Evolutionary conservation across 2,888 invertebrate genomes (phyloP), one percentile per base, ranked within the genome.

Genomic region (Lithodes maja): DNA sequence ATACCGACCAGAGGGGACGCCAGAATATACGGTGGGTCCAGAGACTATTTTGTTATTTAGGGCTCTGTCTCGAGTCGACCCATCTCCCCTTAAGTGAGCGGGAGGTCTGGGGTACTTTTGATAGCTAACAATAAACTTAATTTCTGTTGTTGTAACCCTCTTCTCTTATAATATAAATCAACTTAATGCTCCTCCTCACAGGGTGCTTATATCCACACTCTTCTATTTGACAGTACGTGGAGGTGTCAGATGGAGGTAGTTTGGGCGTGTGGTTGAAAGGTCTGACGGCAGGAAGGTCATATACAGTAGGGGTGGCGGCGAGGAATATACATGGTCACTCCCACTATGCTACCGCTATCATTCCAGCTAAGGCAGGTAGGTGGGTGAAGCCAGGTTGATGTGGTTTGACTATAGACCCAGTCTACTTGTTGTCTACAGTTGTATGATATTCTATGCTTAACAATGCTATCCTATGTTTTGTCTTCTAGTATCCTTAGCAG

Each of bases 191-290:
- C 15, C 68, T 61, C 68, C 7, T 7, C 49, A 33, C 49, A 78
- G 7, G 49, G 15, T n/a, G 54, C 17, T 5, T 5, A 54, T 9
- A 53, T 53, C 12, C 15, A 5, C 53, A 79, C 15, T n/a, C n/a
- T n/a, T 80, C 68, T 53, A 53, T 15, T n/a, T 49, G 15, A 33
- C 85, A 85, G 85, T 54, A 80, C 54, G 15, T 85, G 52, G 80
- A 85, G 79, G 79, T 85, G 69, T 15, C n/a, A 9, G 80, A 80
- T 7, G 85, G 85, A 17, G n/a, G 49, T 12, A 68, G n/a, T 2
- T 54, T 53, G 3, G 54, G 50, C 12, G 80, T 33, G 33, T 7
- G 49, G 49, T 3, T 85, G n/a, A n/a, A 5, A 3, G 79, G 71
- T 7, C 79, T 85, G 33, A 3, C 12, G 7, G 53, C 85, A 7